Conservation (phyloP, 2,113 vertebrate species). For the Lasiurus cinereus region DNA sequence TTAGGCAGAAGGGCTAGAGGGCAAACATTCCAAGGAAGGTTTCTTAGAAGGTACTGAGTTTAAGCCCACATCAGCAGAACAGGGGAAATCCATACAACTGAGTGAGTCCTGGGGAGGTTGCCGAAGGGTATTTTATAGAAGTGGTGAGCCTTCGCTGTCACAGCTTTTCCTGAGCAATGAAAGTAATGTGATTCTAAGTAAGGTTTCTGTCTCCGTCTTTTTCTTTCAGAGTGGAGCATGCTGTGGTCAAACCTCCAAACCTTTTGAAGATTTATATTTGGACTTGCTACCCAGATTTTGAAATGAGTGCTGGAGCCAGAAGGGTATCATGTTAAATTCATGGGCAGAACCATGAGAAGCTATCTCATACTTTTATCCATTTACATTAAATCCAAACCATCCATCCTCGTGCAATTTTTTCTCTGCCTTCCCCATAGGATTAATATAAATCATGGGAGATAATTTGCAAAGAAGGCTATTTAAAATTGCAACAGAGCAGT, state of each 20-base stretch:
- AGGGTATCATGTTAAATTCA: conserved; percentile 60
- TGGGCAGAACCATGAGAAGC: conserved; percentile 41
- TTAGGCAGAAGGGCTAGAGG: not conserved
- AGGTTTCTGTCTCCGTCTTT: not conserved
- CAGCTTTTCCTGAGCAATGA: not conserved
- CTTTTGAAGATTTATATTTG: conserved; percentile 50
- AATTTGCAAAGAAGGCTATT: conserved; percentile 76
- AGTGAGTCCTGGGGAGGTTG: not conserved
- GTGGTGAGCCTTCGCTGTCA: not conserved
- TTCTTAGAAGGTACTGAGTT: not conserved
- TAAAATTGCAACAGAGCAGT: conserved; percentile 69
- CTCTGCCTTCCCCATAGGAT: conserved; percentile 70
- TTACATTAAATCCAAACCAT: conserved; percentile 70
- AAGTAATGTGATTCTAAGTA: not conserved
- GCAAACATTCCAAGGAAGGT: not conserved
- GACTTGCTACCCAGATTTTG: not conserved
- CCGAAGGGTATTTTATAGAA: not conserved
- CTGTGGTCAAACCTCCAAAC: not conserved
- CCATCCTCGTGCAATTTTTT: conserved; percentile 58
- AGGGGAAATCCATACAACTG: not conserved
- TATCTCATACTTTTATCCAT: conserved; percentile 66
- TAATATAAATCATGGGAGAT: conserved; percentile 79
- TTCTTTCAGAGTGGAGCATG: not conserved
- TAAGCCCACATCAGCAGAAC: not conserved
- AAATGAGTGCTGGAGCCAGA: conserved; percentile 33